Base-by-base conservation (phyloP, 2,113 vertebrate species). In the Gasterosteus nipponicus region DNA sequence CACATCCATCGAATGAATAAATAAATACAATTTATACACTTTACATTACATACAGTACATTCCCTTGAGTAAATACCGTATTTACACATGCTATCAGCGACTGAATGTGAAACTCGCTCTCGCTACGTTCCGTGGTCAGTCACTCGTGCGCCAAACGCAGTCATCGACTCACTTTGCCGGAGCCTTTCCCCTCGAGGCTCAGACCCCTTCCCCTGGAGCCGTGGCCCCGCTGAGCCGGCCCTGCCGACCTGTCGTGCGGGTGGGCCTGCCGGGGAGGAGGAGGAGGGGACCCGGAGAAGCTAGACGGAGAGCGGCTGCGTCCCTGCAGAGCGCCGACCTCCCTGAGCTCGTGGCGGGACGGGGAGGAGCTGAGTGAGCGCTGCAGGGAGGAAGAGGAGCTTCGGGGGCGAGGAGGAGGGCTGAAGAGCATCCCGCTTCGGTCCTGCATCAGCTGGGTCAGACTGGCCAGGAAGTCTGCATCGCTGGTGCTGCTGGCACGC, bases 361-460 rank as follows among this genome's bases (percentile, higher is more conserved):
- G 96, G 75, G 97, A 98, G 86, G 97, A 97, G 90, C 97, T 99
- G 62, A 97, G 92, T 0, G 98, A 98, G 89, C 97, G 97, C 87
- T 98, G 98, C 87, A 99, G 93, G 73, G 96, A 96, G 53, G 93
- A 92, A 51, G 96, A 95, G 75, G 96, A 95, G 91, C 95, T 96
- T 81, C 96, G 95, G 31, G 95, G 95, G 60, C 96, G 95, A 15
- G 95, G 93, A 46, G 94, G 95, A 29, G 96, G 96, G 83, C 95
- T 97, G 91, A 96, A 96, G 73, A 97, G 96, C 77, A 95, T 93
- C 85, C 96, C 92, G 0, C 89, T 94, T 83, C 96, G 96, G 80
- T 97, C 97, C 89, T 98, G 96, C 90, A 98, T 96, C 89, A 99
- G 96, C 92, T 98, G 96, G 86, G 96, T 96, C 91, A 99, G 95